These are phyloP conservation scores for Gymnosoma rotundatum DNA, from an alignment of 2,888 invertebrate genomes.

Conservation along the genomic window DNA sequence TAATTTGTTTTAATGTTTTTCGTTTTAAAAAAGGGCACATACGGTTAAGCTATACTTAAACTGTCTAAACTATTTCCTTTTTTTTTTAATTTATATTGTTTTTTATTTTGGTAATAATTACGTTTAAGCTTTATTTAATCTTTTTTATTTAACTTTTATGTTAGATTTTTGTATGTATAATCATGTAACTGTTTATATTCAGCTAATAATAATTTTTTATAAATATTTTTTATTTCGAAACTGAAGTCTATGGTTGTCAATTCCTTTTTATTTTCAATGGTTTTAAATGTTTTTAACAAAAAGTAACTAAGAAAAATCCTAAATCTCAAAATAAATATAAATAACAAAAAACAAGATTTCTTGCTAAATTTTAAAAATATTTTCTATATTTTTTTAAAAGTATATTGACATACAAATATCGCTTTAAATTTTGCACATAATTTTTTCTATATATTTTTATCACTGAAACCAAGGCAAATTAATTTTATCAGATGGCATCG, in stretches of 20 bases:
- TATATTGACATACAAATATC: too few relatives aligned
- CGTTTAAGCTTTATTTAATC: slow-evolving; percentile 53
- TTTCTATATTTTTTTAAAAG: background rate
- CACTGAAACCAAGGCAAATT: too few relatives aligned
- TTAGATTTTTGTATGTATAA: slow-evolving; percentile 12
- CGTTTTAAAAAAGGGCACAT: slow-evolving; percentile 81
- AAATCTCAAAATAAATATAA: background rate
- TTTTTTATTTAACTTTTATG: slow-evolving; percentile 45
- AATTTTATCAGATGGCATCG: too few relatives aligned
- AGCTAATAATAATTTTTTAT: slow-evolving; percentile 38
- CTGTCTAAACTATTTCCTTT: slow-evolving; percentile 62
- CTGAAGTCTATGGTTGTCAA: slow-evolving; percentile 71
- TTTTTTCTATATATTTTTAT: too few relatives aligned
- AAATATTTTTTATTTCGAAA: slow-evolving; percentile 44
- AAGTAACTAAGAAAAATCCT: background rate
- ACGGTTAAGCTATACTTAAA: slow-evolving; percentile 82
- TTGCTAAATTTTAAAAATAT: background rate
- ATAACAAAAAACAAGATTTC: background rate
- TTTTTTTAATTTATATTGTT: slow-evolving; percentile 31
- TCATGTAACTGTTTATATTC: slow-evolving; percentile 28
- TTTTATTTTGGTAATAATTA: slow-evolving; percentile 51
- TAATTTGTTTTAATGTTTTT: slow-evolving; percentile 40
- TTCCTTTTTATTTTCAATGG: slow-evolving; percentile 67
- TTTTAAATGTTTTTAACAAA: slow-evolving; percentile 17
- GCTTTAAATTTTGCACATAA: too few relatives aligned